Evolutionary conservation across 2,888 invertebrate genomes (phyloP), one percentile per base, ranked within the genome.

Genomic region (Tubiluchus corallicola): DNA sequence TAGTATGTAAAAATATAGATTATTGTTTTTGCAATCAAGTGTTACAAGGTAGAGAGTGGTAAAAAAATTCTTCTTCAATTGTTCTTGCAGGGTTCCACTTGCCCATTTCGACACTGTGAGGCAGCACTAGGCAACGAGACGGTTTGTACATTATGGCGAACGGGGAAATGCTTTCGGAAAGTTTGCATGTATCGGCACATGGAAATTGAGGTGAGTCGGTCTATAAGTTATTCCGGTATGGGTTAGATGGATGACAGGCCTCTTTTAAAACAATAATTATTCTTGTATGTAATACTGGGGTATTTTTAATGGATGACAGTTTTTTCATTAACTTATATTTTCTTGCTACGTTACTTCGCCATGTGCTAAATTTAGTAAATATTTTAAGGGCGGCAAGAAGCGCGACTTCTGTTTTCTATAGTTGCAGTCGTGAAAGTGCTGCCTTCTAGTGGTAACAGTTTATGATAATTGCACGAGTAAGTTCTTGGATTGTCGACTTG

Each of bases 101-200:
- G 84, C 66, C 75, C 75, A 47, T 85, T 77, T 64, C 74, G 85
- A 51, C 85, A 85, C 69, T 82, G 82, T 65, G 78, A 81, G 44
- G 73, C 76, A 46, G 84, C 84, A 9, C 69, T 81, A 55, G 82
- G 81, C 37, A 80, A 77, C 59, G 83, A 83, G 68, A 75, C 75
- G 2, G 76, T 79, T 63, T 85, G 84, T 64, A 67, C 74, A 5
- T 75, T 76, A 51, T 85, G 84, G 84, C 76, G 77, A 60, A 77
- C 79, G 62, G 82, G 82, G 52, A 77, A 75, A 60, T 85, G 85
- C 61, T 68, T 74, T 37, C 77, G 55, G 20, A 49, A 79, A 57
- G 74, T 75, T 54, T 85, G 85, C 66, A 77, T 75, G 60, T 76
- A 77, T 57, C 73, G 84, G 56, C 85, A 85, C 63, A 83, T 83